phyloP scores from a whole-genome alignment of 1,140 invertebrate genomes.

The Diploscapter pachys region DNA sequence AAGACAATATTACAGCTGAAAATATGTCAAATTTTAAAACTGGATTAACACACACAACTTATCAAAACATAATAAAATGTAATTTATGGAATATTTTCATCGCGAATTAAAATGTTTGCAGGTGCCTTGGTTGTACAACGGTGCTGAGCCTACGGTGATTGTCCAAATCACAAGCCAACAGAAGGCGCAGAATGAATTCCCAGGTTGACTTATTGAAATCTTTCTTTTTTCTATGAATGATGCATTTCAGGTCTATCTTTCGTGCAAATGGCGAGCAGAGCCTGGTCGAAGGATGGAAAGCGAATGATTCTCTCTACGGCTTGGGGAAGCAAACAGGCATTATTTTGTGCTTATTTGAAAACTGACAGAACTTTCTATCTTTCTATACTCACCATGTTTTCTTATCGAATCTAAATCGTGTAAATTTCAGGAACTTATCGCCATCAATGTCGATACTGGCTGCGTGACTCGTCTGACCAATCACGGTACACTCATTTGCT shows the following conservation, averaged over 20 bases:
- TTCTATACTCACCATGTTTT: no score
- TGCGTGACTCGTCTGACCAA: conserved; percentile 43
- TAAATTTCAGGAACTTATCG: conserved; percentile 35
- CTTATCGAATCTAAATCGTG: no score
- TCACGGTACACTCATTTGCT: conserved; percentile 2
- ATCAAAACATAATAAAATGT: no score
- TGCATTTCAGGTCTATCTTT: conserved; percentile 12
- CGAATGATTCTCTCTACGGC: conserved; percentile 69
- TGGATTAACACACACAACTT: no score
- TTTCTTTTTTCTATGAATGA: not conserved
- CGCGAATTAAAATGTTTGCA: not conserved
- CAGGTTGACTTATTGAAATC: conserved; percentile 61
- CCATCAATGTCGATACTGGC: conserved; percentile 45
- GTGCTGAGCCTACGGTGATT: conserved; percentile 2
- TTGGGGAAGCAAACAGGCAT: conserved; percentile 66
- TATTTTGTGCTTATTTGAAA: conserved; percentile 62
- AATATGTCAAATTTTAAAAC: not conserved
- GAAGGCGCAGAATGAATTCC: conserved; percentile 60
- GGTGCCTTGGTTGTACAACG: conserved; percentile 15
- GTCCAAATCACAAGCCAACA: conserved; percentile 25
- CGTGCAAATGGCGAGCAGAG: conserved; percentile 59
- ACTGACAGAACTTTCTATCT: no score
- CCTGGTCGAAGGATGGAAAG: conserved; percentile 68
- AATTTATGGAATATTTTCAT: not conserved
- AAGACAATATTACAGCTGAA: not conserved